Percentiles rank a stretch among this genome's conserved stretches.
phyloP scores from a whole-genome alignment of 2,797 vertebrate genomes.

The Brachyalestes nurse region DNA sequence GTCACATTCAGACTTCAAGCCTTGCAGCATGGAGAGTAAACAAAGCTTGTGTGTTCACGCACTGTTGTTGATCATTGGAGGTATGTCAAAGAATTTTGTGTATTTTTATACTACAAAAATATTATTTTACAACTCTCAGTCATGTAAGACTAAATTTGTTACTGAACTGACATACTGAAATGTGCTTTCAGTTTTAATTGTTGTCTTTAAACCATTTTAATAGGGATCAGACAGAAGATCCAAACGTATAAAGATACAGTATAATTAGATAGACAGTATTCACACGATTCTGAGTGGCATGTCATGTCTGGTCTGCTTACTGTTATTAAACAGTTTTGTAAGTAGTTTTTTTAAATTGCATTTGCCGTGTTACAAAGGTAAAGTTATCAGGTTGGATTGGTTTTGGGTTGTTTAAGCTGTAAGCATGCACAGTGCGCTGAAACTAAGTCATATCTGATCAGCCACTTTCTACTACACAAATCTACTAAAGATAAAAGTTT shows the following conservation, averaged over 20 bases:
- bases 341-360: not conserved
- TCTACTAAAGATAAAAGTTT: not conserved
- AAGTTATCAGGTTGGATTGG: not conserved
- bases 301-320: not conserved
- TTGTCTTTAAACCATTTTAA: not conserved
- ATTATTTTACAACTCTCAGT: not conserved
- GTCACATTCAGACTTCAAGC: conserved; percentile 54
- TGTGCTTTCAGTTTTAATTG: not conserved
- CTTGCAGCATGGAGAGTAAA: conserved; percentile 64
- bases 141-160: not conserved
- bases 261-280: not conserved
- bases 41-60: conserved; percentile 60
- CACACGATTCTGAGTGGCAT: not conserved
- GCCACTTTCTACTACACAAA: not conserved
- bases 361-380: not conserved
- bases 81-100: conserved; percentile 65
- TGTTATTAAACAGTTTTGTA: not conserved
- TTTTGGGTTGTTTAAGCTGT: not conserved
- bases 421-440: not conserved
- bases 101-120: not conserved
- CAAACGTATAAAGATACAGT: not conserved
- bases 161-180: not conserved
- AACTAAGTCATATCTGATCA: not conserved
- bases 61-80: conserved; percentile 64
- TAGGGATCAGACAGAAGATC: not conserved